Base-by-base conservation (phyloP, 64 coral and sea anemone genomes). In the Trachythela sp. region DNA sequence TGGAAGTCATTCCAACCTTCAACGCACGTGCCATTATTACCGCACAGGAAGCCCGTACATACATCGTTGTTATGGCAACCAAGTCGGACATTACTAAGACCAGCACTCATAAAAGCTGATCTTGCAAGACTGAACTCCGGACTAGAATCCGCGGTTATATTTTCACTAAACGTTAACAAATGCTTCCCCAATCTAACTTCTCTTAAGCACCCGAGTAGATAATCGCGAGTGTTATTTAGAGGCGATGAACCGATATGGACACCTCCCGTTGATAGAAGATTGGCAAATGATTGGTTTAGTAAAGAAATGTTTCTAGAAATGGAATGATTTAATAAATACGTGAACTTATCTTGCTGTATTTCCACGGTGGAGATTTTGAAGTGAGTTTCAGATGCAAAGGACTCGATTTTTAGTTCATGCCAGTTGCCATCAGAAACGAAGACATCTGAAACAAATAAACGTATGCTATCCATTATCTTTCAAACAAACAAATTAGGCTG, bases 1-100 rank as follows among this genome's bases (percentile, higher is more conserved):
- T 64, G 86, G 70, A 92, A 94, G 35, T 90, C 90, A 70, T 97
- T 94, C 36, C 94, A 35, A 48, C 77, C 88, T 70, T 92, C 85
- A 54, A 29, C 40, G 29, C 90, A 92, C 9, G 85, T 92, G 26
- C 90, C 90, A 24, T 3, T n/a, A n/a, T n/a, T 18, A 37, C 4
- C 75, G 30, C 75, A 80, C 30, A 35, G 13, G 0, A 29, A 34
- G 30, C 9, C 4, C 75, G 34, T 80, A 39, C 75, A 80, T 34
- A 35, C 75, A 15, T 20, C 15, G 20, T 80, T 80, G 37, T 29
- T 80, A 80, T 80, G 75, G 37, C 75, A 80, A 80, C 75, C 75
- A 80, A 39, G 15, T 80, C 8, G 13, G 31, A 80, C 20, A 22
- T 80, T 80, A 39, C 15, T 4, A 80, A 80, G 27, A 18, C 10